These are phyloP conservation scores for Chamaetylas fuelleborni DNA, from an alignment of 2,113 vertebrate genomes.

Conservation along the genomic window DNA sequence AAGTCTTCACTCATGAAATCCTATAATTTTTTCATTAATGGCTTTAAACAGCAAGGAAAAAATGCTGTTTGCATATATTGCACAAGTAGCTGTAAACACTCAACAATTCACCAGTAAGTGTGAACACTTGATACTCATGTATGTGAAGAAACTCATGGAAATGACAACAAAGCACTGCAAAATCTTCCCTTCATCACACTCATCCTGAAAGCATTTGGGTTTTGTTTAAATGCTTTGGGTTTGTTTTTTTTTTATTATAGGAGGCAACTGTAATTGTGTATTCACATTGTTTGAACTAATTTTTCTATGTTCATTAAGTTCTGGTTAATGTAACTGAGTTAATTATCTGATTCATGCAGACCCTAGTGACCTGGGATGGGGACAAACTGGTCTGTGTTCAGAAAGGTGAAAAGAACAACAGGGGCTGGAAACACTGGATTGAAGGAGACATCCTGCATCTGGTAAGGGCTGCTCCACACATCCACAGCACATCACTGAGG, in stretches of 20 bases:
- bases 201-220: background rate
- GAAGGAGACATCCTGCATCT: slow-evolving; percentile 87
- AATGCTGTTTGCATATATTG: background rate
- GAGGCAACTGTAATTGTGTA: background rate
- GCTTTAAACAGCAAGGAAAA: background rate
- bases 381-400: slow-evolving; percentile 88
- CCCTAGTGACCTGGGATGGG: slow-evolving; percentile 88
- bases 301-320: background rate
- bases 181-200: background rate
- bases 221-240: background rate
- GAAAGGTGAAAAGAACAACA: slow-evolving; percentile 92
- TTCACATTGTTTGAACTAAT: background rate
- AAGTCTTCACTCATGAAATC: background rate
- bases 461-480: slow-evolving; percentile 74
- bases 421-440: slow-evolving; percentile 95
- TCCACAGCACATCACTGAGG: background rate
- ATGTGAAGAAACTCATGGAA: background rate
- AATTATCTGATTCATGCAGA: slow-evolving; percentile 71
- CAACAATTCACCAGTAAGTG: background rate
- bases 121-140: background rate
- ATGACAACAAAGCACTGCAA: background rate
- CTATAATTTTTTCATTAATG: background rate
- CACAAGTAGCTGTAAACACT: background rate
- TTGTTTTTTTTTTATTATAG: background rate
- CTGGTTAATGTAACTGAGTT: background rate